These are phyloP conservation scores for Cliona cf. orientalis DNA, from an alignment of 37 sponge, comb jelly and placozoan genomes.

Conservation along the genomic window DNA sequence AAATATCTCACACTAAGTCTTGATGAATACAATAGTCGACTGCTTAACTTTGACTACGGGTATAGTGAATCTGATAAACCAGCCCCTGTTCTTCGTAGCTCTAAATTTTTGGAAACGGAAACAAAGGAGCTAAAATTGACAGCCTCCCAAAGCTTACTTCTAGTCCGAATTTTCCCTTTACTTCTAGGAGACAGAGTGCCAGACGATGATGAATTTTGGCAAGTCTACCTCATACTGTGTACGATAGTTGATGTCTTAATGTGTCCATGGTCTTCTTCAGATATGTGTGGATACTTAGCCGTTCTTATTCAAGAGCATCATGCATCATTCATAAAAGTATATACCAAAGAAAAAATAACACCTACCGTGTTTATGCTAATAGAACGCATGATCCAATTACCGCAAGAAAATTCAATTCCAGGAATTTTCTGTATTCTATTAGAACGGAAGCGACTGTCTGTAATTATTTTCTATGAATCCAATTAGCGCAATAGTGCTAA, in stretches of 20 bases:
- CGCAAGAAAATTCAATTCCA: no score
- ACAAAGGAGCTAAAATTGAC: constrained; percentile 7
- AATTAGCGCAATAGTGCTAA: no score
- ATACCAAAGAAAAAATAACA: background rate
- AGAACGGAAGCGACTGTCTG: no score
- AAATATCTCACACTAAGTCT: constrained; percentile 27
- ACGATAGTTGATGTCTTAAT: constrained; percentile 22
- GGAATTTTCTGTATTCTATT: no score
- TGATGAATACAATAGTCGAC: constrained; percentile 17
- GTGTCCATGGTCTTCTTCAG: constrained; percentile 7
- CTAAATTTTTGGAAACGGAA: background rate
- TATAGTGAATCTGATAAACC: constrained; percentile 22
- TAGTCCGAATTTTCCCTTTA: constrained; percentile 36
- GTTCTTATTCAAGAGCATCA: constrained; percentile 39
- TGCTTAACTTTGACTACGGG: constrained; percentile 11
- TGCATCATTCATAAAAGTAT: constrained; percentile 5
- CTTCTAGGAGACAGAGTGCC: constrained; percentile 44
- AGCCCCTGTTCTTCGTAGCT: background rate
- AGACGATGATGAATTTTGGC: constrained; percentile 28
- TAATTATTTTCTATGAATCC: no score
- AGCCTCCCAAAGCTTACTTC: constrained; percentile 20
- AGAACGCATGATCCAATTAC: no score
- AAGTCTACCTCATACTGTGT: constrained; percentile 17
- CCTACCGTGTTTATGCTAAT: no score
- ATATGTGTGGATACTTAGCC: constrained; percentile 1